These are phyloP conservation scores for Hexactinellida sp. DNA, from an alignment of 37 sponge, comb jelly and placozoan genomes.

Conservation along the genomic window DNA sequence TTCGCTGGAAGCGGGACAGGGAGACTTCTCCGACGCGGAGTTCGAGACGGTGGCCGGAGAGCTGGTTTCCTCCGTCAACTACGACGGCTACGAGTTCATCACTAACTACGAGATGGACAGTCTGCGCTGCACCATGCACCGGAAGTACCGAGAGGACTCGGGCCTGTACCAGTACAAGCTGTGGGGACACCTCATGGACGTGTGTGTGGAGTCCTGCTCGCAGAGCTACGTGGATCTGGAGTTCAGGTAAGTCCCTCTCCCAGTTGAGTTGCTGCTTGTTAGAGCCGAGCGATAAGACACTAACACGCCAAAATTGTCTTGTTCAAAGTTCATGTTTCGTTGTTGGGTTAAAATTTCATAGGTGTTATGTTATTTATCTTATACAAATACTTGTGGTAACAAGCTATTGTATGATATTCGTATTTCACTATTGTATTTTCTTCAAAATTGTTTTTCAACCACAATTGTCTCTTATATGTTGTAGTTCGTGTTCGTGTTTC, in stretches of 20 bases:
- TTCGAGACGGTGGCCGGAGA: not conserved
- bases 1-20: not conserved
- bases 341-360: no score
- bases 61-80: not conserved
- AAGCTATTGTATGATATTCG: no score
- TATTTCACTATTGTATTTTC: no score
- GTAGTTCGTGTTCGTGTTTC: no score
- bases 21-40: not conserved
- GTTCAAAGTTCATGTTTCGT: no score
- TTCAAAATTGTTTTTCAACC: no score
- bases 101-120: not conserved
- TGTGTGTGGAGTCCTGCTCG: conserved; percentile 54
- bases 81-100: not conserved
- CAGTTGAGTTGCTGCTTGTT: not conserved
- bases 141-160: conserved; percentile 40
- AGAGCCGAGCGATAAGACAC: not conserved
- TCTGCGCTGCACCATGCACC: not conserved
- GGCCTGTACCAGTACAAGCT: conserved; percentile 84
- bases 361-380: no score
- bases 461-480: no score
- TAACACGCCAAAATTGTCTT: no score
- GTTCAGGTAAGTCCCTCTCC: conserved; percentile 30
- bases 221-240: conserved; percentile 79
- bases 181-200: conserved; percentile 50
- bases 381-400: no score